Conservation (phyloP, 2,113 vertebrate genomes). For the Hippocampus abdominalis region DNA sequence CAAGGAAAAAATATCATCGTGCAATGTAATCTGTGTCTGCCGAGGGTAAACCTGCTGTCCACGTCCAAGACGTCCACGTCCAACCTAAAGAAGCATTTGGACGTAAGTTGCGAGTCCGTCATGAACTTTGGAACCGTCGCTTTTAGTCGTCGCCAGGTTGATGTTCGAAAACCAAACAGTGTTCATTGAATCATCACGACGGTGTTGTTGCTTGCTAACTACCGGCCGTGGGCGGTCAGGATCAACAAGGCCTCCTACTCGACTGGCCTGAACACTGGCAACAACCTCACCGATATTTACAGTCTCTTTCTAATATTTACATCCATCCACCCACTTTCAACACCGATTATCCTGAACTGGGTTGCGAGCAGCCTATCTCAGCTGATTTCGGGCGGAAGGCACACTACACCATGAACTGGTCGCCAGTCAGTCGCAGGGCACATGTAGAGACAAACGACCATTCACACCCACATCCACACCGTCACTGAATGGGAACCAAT, state of each 20-base stretch:
- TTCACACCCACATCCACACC: too few species aligned
- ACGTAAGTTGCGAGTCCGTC: conserved; percentile 50
- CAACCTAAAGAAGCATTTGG: conserved; percentile 74
- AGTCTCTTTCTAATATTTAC: too few species aligned
- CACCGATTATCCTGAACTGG: too few species aligned
- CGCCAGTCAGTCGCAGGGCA: too few species aligned
- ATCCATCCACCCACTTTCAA: too few species aligned
- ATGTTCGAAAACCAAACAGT: conserved; percentile 29
- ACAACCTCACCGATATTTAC: too few species aligned
- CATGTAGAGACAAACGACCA: too few species aligned
- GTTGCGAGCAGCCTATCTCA: too few species aligned
- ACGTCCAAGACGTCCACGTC: conserved; percentile 70
- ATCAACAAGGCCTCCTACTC: neutral
- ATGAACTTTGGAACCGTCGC: neutral
- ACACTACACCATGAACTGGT: too few species aligned
- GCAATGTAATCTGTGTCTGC: conserved; percentile 72
- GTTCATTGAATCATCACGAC: conserved; percentile 35
- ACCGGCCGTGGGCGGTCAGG: conserved; percentile 8
- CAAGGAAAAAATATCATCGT: conserved; percentile 73
- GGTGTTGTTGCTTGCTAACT: conserved; percentile 28
- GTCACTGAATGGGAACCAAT: too few species aligned
- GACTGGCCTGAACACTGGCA: neutral
- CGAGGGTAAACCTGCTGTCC: conserved; percentile 69
- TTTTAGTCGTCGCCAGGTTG: conserved; percentile 8
- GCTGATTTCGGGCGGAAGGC: too few species aligned